Percentiles rank a stretch among this genome's conserved stretches.
These are phyloP conservation scores for Iguana delicatissima DNA, from an alignment of 2,797 vertebrate species.

Conservation along the genomic window DNA sequence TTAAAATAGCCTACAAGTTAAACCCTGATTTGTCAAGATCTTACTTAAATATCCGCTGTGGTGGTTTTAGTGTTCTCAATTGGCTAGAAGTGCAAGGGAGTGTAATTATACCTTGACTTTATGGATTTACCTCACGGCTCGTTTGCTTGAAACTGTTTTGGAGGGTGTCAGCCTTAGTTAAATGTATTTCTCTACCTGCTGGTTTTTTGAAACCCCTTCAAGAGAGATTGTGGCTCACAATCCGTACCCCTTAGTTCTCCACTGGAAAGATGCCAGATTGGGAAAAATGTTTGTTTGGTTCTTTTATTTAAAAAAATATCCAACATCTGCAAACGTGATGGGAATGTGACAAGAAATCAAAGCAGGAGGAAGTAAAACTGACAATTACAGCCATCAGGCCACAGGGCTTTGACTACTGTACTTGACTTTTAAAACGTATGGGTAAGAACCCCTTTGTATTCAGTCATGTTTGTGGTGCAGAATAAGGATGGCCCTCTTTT, in stretches of 20 bases:
- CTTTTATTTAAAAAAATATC: background rate
- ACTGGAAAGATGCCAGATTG: background rate
- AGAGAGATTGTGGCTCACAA: background rate
- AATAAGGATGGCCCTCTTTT: background rate
- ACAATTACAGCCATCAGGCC: background rate
- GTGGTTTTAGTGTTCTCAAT: constrained; percentile 64
- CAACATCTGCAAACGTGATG: background rate
- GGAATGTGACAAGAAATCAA: background rate
- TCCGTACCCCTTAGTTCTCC: background rate
- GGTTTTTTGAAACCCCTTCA: constrained; percentile 5
- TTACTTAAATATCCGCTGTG: constrained; percentile 65
- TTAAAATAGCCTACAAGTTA: constrained; percentile 65
- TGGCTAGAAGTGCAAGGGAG: constrained; percentile 68
- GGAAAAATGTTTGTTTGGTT: background rate
- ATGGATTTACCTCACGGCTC: constrained; percentile 40
- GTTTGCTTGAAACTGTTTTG: constrained; percentile 47
- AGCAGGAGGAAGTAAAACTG: background rate
- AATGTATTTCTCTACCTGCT: constrained; percentile 61
- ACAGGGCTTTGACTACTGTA: background rate
- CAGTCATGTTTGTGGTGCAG: background rate
- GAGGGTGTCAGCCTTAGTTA: constrained; percentile 28
- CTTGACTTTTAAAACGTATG: background rate
- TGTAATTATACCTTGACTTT: constrained; percentile 70
- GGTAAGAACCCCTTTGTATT: background rate
- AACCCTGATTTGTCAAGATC: constrained; percentile 48